Conservation (phyloP, 2,113 vertebrate genomes). For the Cynocephalus volans region DNA sequence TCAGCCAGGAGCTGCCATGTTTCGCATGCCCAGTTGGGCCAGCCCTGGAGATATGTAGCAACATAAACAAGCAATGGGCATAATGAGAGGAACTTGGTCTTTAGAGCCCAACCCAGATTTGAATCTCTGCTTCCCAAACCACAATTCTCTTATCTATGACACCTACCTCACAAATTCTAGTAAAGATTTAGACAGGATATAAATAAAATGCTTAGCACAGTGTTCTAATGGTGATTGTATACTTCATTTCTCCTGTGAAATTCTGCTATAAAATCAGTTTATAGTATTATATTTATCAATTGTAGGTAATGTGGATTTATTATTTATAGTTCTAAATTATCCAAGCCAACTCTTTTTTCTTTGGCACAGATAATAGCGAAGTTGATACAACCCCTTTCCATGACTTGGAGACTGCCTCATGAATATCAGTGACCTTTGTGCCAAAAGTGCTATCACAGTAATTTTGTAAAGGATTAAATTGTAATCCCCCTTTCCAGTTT, state of each 20-base stretch:
- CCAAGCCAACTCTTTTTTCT: background rate
- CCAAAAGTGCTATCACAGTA: background rate
- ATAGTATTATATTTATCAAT: background rate
- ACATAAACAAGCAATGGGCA: accelerated
- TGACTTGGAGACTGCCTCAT: background rate
- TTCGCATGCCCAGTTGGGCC: background rate
- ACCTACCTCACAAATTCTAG: background rate
- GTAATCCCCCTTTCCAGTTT: background rate
- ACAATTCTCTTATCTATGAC: background rate
- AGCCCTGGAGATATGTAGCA: background rate
- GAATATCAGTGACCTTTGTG: background rate
- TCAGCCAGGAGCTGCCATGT: background rate
- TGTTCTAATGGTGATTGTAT: background rate
- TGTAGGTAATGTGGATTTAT: background rate
- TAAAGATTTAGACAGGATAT: background rate
- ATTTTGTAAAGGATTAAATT: slow-evolving; percentile 39
- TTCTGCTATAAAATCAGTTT: background rate
- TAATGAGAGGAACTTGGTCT: background rate
- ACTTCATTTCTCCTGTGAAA: background rate
- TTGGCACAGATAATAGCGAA: background rate
- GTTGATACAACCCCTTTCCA: background rate
- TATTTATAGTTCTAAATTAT: background rate
- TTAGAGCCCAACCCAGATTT: background rate
- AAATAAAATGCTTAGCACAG: background rate
- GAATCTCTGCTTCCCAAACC: background rate